Percentiles rank a stretch among this genome's conserved stretches.
phyloP scores from a whole-genome alignment of 1,140 invertebrate genomes.

The Saccostrea cuccullata region DNA sequence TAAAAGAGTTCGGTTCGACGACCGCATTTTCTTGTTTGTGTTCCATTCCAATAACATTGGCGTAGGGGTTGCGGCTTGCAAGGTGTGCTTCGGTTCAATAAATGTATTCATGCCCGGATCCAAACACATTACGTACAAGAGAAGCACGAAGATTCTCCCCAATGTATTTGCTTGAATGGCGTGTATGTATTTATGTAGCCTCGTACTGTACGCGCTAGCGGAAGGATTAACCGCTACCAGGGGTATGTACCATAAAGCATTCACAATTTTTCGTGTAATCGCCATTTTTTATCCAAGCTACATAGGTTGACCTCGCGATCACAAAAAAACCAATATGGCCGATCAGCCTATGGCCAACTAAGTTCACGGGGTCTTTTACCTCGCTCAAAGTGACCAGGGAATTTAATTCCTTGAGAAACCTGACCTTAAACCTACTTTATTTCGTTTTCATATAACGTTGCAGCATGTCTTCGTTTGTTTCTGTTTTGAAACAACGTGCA shows the following conservation, averaged over 20 bases:
- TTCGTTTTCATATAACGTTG: neutral
- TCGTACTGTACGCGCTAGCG: conserved; percentile 13
- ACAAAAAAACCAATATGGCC: conserved; percentile 35
- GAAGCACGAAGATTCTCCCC: neutral
- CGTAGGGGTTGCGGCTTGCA: conserved; percentile 30
- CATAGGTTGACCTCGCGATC: conserved; percentile 20
- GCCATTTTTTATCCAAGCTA: conserved; percentile 30
- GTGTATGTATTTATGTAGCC: conserved; percentile 18
- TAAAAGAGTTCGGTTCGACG: neutral
- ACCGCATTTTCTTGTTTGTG: neutral
- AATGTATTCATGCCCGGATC: conserved; percentile 34
- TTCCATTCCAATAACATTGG: conserved; percentile 33
- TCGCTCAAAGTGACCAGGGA: neutral
- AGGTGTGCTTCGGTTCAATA: conserved; percentile 36
- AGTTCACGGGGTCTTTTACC: neutral
- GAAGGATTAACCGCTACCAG: neutral
- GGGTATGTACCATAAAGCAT: conserved; percentile 13
- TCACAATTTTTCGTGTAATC: neutral
- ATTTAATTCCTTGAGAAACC: neutral
- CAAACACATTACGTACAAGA: conserved; percentile 23
- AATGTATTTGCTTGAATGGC: conserved; percentile 18
- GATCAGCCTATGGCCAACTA: neutral
- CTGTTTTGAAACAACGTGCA: neutral
- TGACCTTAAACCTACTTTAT: neutral
- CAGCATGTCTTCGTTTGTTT: neutral